Conservation (phyloP, 1,140 invertebrate species). For the Bacillus rossius region DNA sequence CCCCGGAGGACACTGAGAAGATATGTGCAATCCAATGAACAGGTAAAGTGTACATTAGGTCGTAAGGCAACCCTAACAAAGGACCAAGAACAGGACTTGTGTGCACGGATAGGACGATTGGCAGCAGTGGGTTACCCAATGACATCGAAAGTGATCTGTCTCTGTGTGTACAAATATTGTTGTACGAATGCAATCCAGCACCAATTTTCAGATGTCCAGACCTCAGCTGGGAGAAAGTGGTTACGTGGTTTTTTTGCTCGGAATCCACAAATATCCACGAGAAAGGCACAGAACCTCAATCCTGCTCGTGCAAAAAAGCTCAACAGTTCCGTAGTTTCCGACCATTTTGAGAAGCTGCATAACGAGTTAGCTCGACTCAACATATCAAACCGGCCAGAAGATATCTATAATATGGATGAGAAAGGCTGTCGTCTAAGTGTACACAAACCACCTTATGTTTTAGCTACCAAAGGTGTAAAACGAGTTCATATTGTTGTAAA, state of each 20-base stretch:
- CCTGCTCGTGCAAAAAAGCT: slow-evolving; percentile 34
- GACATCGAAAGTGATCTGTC: slow-evolving; percentile 25
- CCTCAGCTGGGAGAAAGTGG: no score
- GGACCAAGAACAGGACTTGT: slow-evolving; percentile 26
- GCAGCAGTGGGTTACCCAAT: slow-evolving; percentile 28
- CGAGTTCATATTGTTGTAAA: slow-evolving; percentile 35
- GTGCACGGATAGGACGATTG: slow-evolving; percentile 24
- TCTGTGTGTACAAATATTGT: slow-evolving; percentile 26
- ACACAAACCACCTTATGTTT: slow-evolving; percentile 35
- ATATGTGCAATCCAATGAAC: no score
- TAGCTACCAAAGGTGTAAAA: slow-evolving; percentile 34
- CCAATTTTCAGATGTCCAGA: slow-evolving; percentile 1
- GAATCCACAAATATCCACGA: slow-evolving; percentile 21
- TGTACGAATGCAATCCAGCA: slow-evolving; percentile 30
- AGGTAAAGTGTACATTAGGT: slow-evolving; percentile 9
- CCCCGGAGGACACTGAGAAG: no score
- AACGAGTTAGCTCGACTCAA: slow-evolving; percentile 25
- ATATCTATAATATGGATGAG: slow-evolving; percentile 41
- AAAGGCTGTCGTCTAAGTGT: slow-evolving; percentile 37
- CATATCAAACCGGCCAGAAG: slow-evolving; percentile 28
- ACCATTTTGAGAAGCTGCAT: slow-evolving; percentile 33
- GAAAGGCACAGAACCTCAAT: slow-evolving; percentile 36
- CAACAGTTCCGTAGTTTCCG: slow-evolving; percentile 31
- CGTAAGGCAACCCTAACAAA: slow-evolving; percentile 24
- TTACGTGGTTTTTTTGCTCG: slow-evolving; percentile 21